phyloP scores from a whole-genome alignment of 2,797 vertebrate genomes.

The Brotula barbata region DNA sequence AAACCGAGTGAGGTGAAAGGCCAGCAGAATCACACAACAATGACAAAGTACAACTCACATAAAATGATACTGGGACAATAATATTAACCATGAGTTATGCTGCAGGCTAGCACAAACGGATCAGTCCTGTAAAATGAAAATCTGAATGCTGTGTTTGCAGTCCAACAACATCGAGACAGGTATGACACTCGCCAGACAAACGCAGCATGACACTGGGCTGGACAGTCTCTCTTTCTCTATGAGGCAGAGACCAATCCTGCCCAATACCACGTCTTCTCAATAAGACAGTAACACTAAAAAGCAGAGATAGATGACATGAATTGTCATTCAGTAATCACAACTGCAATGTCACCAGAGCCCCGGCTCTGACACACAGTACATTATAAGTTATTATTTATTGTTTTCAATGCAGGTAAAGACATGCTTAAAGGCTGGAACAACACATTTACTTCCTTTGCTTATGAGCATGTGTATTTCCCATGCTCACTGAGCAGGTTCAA shows the following conservation, averaged over 20 bases:
- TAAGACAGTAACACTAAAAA: not conserved
- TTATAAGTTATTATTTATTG: not conserved
- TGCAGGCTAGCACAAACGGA: constrained; percentile 10
- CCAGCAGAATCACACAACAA: not conserved
- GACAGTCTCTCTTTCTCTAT: constrained; percentile 50
- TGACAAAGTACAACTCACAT: not conserved
- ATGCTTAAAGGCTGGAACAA: no score
- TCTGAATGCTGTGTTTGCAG: constrained; percentile 6
- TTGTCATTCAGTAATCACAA: no score
- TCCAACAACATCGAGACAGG: constrained; percentile 27
- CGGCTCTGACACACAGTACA: no score
- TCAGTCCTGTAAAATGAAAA: constrained; percentile 24
- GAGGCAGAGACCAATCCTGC: constrained; percentile 2
- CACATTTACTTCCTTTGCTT: no score
- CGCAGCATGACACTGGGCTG: constrained; percentile 55
- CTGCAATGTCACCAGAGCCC: no score
- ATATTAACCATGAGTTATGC: not conserved
- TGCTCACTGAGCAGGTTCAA: no score
- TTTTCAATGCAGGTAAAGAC: not conserved
- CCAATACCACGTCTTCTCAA: not conserved
- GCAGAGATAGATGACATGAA: no score
- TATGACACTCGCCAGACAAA: constrained; percentile 47
- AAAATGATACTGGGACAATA: not conserved
- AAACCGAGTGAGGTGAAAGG: no score
- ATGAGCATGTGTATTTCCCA: no score